Evolutionary conservation across 1,140 invertebrate species (phyloP).

Genomic region (Psilanteris sp.): DNA sequence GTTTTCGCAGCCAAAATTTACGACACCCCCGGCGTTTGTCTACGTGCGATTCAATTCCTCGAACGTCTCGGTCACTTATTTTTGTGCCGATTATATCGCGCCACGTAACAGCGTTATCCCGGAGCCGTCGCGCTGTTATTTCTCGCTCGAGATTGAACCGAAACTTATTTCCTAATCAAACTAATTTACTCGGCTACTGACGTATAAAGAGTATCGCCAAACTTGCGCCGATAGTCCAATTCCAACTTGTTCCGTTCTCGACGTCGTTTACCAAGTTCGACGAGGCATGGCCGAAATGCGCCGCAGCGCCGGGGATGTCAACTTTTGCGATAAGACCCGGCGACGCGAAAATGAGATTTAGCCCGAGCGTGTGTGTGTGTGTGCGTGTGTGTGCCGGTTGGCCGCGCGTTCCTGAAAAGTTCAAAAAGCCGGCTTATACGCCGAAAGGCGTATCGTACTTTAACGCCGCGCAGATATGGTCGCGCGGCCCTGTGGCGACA

Average conservation of each 20-base stretch:
- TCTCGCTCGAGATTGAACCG: no score
- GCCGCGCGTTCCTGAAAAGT: slow-evolving; percentile 9
- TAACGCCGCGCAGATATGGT: slow-evolving; percentile 6
- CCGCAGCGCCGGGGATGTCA: background rate
- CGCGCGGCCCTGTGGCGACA: slow-evolving; percentile 36
- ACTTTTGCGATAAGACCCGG: slow-evolving; percentile 15
- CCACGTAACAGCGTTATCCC: no score
- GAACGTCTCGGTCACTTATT: no score
- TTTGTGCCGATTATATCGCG: no score
- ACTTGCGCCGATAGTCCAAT: slow-evolving; percentile 3
- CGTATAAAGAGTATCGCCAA: background rate
- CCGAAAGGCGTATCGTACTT: slow-evolving; percentile 33
- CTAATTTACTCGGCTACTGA: slow-evolving; percentile 8
- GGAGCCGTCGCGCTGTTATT: no score
- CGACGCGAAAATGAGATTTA: slow-evolving; percentile 2
- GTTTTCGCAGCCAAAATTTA: no score
- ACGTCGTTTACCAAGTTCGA: slow-evolving; percentile 12
- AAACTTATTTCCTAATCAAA: slow-evolving; percentile 10
- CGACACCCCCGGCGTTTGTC: no score
- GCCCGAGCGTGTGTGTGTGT: background rate
- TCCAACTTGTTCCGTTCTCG: slow-evolving; percentile 4
- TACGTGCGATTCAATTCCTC: no score
- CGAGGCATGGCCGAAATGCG: slow-evolving; percentile 3
- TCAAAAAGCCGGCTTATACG: slow-evolving; percentile 30
- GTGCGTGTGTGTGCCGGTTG: no score